Conservation (phyloP, 2,888 invertebrate genomes). For the Congeria kusceri region DNA sequence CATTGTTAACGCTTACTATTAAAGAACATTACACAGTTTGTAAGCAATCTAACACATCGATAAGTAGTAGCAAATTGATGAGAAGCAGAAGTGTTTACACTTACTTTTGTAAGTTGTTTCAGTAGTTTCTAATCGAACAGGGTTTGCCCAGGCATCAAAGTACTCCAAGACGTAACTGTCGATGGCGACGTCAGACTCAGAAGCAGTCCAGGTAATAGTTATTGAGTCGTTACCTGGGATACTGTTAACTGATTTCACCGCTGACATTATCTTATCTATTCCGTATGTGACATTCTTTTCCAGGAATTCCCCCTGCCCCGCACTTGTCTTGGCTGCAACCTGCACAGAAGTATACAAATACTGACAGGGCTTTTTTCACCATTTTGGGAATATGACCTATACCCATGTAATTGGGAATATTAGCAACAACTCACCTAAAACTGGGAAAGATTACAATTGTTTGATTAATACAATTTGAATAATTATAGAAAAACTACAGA, state of each 20-base stretch:
- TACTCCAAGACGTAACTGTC: conserved; percentile 54
- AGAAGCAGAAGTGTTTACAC: background rate
- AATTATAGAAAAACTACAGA: too few relatives aligned
- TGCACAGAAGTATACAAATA: background rate
- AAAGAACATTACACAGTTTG: too few relatives aligned
- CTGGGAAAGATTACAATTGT: too few relatives aligned
- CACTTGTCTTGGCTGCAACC: background rate
- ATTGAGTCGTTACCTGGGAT: conserved; percentile 14
- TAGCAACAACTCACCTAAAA: too few relatives aligned
- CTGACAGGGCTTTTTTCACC: too few relatives aligned
- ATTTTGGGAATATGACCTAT: too few relatives aligned
- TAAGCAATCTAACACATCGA: too few relatives aligned
- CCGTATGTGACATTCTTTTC: conserved; percentile 43
- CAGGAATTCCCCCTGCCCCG: background rate
- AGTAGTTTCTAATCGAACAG: conserved; percentile 9
- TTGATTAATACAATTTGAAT: too few relatives aligned
- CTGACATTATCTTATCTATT: conserved; percentile 26
- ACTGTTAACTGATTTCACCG: too few relatives aligned
- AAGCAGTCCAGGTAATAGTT: conserved; percentile 52
- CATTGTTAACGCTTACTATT: too few relatives aligned
- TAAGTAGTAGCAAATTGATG: too few relatives aligned
- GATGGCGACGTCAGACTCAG: conserved; percentile 23
- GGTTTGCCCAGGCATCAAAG: conserved; percentile 36
- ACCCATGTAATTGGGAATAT: too few relatives aligned
- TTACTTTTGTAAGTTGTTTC: conserved; percentile 35